A percentile compares a stretch with the other conserved stretches of the same genome.
Evolutionary conservation across 2,888 invertebrate species (phyloP).

Genomic region (Xiphydria camelus): DNA sequence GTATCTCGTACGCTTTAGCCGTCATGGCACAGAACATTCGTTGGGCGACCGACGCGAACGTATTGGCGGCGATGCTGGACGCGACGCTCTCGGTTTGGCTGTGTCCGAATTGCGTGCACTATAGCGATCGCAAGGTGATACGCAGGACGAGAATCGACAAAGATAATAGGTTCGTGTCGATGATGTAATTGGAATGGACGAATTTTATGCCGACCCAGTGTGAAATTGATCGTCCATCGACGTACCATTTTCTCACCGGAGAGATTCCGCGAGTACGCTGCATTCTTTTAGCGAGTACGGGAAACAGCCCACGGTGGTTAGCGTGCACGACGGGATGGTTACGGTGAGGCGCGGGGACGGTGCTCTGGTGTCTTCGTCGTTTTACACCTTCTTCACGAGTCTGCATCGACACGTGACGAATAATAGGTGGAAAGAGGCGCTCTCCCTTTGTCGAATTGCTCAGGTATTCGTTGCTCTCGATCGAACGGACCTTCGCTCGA

Average conservation of each 20-base stretch:
- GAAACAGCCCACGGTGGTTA: slow-evolving; percentile 78
- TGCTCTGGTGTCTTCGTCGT: slow-evolving; percentile 66
- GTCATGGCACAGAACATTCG: slow-evolving; percentile 67
- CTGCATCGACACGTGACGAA: slow-evolving; percentile 72
- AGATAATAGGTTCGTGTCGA: slow-evolving; percentile 52
- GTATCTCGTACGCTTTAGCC: slow-evolving; percentile 48
- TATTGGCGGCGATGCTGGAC: slow-evolving; percentile 79
- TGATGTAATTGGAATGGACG: background rate
- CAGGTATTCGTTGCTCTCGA: too few species aligned
- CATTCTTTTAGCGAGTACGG: slow-evolving; percentile 76
- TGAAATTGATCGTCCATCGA: too few species aligned
- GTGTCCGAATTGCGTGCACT: slow-evolving; percentile 60
- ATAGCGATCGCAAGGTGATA: slow-evolving; percentile 69
- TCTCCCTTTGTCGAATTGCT: slow-evolving; percentile 75
- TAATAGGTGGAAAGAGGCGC: slow-evolving; percentile 82
- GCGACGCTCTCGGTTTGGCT: slow-evolving; percentile 81
- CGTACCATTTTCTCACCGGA: too few species aligned
- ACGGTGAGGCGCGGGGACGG: slow-evolving; percentile 88
- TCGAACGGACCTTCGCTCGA: too few species aligned
- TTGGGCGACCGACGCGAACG: slow-evolving; percentile 79
- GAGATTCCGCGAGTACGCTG: too few species aligned
- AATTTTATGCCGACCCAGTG: too few species aligned
- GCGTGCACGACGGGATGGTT: slow-evolving; percentile 82
- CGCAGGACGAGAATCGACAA: slow-evolving; percentile 56
- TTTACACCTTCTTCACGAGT: slow-evolving; percentile 51